phyloP scores from a whole-genome alignment of 2,797 vertebrate species.

The Vespertilio murinus region DNA sequence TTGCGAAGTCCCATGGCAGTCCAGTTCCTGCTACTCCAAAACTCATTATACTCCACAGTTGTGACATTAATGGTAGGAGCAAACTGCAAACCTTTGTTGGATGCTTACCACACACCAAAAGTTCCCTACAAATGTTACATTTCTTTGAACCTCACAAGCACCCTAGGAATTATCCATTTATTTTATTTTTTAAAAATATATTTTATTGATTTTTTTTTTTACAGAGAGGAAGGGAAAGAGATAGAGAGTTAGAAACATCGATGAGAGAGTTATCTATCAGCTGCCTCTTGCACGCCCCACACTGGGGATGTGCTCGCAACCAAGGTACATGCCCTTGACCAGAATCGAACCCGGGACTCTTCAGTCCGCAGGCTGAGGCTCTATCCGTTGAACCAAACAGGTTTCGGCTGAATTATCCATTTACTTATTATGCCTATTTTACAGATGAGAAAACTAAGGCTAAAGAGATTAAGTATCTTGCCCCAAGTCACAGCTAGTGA shows the following conservation, averaged over 20 bases:
- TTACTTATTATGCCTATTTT: not conserved
- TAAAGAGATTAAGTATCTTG: not conserved
- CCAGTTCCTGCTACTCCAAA: not conserved
- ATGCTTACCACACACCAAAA: not conserved
- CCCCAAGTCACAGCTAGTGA: not conserved
- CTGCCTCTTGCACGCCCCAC: too few species aligned
- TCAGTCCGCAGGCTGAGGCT: too few species aligned
- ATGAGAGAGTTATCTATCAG: too few species aligned
- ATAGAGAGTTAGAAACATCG: too few species aligned
- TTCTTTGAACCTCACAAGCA: not conserved
- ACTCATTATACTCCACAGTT: not conserved
- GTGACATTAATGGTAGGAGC: not conserved
- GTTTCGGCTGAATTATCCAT: not conserved
- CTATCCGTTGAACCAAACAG: too few species aligned
- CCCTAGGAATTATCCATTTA: not conserved
- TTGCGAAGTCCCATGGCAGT: not conserved
- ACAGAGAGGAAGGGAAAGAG: too few species aligned
- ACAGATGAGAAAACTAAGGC: constrained; percentile 17
- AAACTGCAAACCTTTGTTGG: not conserved
- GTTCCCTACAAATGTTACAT: not conserved
- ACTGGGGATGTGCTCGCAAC: too few species aligned
- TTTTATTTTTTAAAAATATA: too few species aligned
- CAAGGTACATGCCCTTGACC: too few species aligned
- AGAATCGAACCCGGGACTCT: too few species aligned
- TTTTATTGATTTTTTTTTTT: too few species aligned